These are phyloP conservation scores for Syngnathus scovelli DNA, from an alignment of 2,113 vertebrate genomes.

Conservation along the genomic window DNA sequence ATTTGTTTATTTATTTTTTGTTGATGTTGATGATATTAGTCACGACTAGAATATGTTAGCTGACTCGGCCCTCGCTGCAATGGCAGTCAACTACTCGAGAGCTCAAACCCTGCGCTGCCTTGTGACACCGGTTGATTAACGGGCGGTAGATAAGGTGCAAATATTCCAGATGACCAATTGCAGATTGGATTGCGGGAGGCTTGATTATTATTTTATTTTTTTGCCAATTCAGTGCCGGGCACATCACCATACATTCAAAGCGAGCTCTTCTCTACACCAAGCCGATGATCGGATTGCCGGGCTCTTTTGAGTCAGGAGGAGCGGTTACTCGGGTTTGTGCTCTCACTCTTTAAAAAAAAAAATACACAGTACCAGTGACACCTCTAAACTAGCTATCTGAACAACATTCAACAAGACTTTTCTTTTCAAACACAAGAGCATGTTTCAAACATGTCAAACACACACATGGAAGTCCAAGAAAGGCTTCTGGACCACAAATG, in stretches of 20 bases:
- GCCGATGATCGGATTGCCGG: constrained; percentile 27
- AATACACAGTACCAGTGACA: constrained; percentile 46
- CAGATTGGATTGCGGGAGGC: not conserved
- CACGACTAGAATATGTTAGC: constrained; percentile 75
- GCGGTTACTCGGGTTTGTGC: constrained; percentile 55
- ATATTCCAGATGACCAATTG: constrained; percentile 14
- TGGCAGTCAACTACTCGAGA: constrained; percentile 76
- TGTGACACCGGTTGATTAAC: constrained; percentile 33
- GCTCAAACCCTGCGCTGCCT: constrained; percentile 63
- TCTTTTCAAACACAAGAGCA: constrained; percentile 65
- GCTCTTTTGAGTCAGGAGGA: constrained; percentile 43
- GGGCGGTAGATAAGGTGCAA: constrained; percentile 43
- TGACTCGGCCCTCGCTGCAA: constrained; percentile 76
- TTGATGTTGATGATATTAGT: constrained; percentile 75
- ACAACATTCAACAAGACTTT: constrained; percentile 78
- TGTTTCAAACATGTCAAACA: constrained; percentile 70
- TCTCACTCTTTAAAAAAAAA: constrained; percentile 66
- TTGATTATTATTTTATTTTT: not conserved
- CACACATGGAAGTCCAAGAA: constrained; percentile 64
- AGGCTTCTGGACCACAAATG: constrained; percentile 74
- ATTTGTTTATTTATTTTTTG: constrained; percentile 54
- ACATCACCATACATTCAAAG: constrained; percentile 4
- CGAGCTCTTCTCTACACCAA: constrained; percentile 20
- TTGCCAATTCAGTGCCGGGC: not conserved
- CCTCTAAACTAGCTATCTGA: constrained; percentile 70